Evolutionary conservation across 2,888 invertebrate genomes (phyloP).

Genomic region (Microplitis manilae): DNA sequence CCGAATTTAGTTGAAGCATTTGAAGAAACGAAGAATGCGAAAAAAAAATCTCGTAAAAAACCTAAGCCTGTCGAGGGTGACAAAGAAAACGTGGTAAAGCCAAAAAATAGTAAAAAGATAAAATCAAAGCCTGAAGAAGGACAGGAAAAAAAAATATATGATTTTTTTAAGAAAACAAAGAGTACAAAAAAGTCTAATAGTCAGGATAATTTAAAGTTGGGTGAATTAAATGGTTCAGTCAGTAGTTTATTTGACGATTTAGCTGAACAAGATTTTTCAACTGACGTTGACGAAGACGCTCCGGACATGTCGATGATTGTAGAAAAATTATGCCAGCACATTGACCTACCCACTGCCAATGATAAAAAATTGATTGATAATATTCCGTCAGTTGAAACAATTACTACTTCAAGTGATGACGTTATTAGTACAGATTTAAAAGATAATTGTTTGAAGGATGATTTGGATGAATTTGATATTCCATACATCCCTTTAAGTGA

Average conservation of each 20-base stretch:
- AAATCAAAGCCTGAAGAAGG: conserved; percentile 23
- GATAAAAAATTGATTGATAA: neutral
- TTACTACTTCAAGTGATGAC: neutral
- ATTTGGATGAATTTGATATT: conserved; percentile 59
- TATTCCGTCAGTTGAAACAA: neutral
- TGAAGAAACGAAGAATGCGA: conserved; percentile 75
- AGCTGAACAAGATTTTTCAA: conserved; percentile 34
- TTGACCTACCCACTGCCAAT: neutral
- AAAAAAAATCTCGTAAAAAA: conserved; percentile 50
- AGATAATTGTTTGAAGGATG: conserved; percentile 30
- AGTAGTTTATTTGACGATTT: conserved; percentile 19
- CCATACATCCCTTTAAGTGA: conserved; percentile 62
- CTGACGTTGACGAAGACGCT: conserved; percentile 33
- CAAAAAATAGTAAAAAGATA: conserved; percentile 55
- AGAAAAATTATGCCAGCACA: conserved; percentile 4
- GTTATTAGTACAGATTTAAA: neutral
- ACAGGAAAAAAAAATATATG: conserved; percentile 33
- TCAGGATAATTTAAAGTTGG: conserved; percentile 36
- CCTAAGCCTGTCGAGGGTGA: neutral
- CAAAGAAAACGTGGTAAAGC: conserved; percentile 43
- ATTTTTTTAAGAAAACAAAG: conserved; percentile 36
- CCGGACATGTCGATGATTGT: conserved; percentile 36
- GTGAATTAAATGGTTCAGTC: conserved; percentile 4
- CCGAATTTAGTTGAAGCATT: conserved; percentile 77
- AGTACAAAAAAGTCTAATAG: conserved; percentile 37